Percentiles rank a stretch among this genome's conserved stretches.
These are phyloP conservation scores for Ariopsis seemanni DNA, from an alignment of 2,113 vertebrate genomes.

Conservation along the genomic window DNA sequence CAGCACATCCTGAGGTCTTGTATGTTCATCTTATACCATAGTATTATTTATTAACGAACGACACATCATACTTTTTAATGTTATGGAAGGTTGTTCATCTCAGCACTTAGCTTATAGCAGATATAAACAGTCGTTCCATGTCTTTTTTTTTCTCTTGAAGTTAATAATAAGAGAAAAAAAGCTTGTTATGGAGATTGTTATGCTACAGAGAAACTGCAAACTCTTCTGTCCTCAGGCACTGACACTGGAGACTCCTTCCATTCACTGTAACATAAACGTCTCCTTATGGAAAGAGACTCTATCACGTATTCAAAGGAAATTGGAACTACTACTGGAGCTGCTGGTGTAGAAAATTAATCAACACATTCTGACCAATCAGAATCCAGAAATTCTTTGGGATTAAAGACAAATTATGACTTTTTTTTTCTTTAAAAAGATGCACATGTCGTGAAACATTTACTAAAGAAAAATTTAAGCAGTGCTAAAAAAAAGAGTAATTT, in stretches of 20 bases:
- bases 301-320: no score
- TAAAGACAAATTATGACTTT: no score
- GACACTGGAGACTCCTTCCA: background rate
- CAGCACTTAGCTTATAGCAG: background rate
- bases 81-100: background rate
- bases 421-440: no score
- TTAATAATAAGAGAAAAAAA: background rate
- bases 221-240: no score
- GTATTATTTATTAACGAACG: background rate
- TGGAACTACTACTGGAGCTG: no score
- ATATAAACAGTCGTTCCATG: background rate
- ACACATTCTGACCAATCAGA: background rate
- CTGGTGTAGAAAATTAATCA: background rate
- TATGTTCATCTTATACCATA: background rate
- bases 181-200: background rate
- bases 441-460: no score
- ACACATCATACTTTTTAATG: background rate
- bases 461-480: no score
- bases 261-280: background rate
- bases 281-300: no score
- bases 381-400: background rate
- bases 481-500: no score
- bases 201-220: background rate
- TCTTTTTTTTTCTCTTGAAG: background rate
- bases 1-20: background rate